Evolutionary conservation across 1,140 invertebrate genomes (phyloP), one percentile per base, ranked within the genome.

Genomic region (Lepeophtheirus salmonis): DNA sequence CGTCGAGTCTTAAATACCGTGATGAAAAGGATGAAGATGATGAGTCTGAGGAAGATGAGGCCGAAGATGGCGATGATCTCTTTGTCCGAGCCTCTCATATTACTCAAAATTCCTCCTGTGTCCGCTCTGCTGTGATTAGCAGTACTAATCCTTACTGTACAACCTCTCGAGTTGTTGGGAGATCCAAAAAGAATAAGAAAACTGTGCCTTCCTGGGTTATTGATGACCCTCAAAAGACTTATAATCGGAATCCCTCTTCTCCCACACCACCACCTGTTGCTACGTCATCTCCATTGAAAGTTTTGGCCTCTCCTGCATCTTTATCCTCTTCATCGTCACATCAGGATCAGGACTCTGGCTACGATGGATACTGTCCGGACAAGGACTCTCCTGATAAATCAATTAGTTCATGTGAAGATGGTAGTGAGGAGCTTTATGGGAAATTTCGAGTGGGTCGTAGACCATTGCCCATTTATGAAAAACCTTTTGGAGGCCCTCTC

Each of bases 331-430:
- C n/a, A n/a, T n/a, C n/a, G n/a, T n/a, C n/a, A n/a, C n/a, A n/a
- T n/a, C n/a, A n/a, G n/a, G n/a, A n/a, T n/a, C 57, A 59, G 22
- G 57, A 59, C 30, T 59, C 57, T n/a, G 57, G 57, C 13, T 59
- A 59, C 22, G 57, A 59, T 41, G 57, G 57, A 4, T 59, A 41
- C 49, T 59, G 57, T 59, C 57, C 57, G 26, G 57, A 59, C 23
- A 59, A 59, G 48, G n/a, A n/a, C n/a, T n/a, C n/a, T n/a, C 50
- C 57, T 17, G 50, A 52, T 14, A n/a, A 48, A 14, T 59, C 57
- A 16, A 59, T 41, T 2, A 23, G 57, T 17, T 59, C 57, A 21
- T 48, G 30, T 12, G 26, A 48, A 23, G 23, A 25, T 16, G 50
- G 23, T n/a, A n/a, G n/a, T n/a, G n/a, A n/a, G n/a, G n/a, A n/a